Evolutionary conservation across 2,797 vertebrate genomes (phyloP), one percentile per base, ranked within the genome.

Genomic region (Lagocephalus sceleratus): DNA sequence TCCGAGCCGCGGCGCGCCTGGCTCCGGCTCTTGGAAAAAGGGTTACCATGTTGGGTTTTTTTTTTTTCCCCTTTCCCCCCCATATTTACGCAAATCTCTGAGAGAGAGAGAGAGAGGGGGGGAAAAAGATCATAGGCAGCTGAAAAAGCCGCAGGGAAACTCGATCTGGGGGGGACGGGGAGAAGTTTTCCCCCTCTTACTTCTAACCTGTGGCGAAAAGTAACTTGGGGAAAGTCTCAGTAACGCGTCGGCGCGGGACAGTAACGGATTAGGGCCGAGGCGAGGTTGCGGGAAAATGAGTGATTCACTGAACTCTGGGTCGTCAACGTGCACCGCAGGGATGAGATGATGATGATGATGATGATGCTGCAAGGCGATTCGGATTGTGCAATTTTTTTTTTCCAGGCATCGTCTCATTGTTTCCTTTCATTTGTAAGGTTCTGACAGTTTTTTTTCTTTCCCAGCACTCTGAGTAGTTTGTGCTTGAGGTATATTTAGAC

Each of bases 121-220:
- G 9, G 46, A 8, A 25, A 51, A n/a, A 62, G 76, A 58, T 61
- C 62, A 40, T 48, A 14, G 51, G 11, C 25, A 9, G 42, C 54
- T 19, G 42, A 15, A 20, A 51, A 59, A 63, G 16, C 53, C 56
- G 26, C 66, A 47, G 54, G 50, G 79, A 79, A 81, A 84, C 64
- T 57, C 32, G 66, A 82, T 53, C 65, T 61, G 16, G 64, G 32
- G 16, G 64, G 32, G 47, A 49, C 52, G 61, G 19, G 32, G 64
- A 60, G 73, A 69, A 85, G 70, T 66, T 85, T 80, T 73, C 62
- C 57, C 67, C n/a, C n/a, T n/a, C n/a, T n/a, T n/a, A n/a, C n/a
- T n/a, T n/a, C n/a, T n/a, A n/a, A n/a, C n/a, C n/a, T n/a, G n/a
- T n/a, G n/a, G n/a, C n/a, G n/a, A n/a, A n/a, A n/a, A 35, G 25